Evolutionary conservation across 2,113 vertebrate genomes (phyloP).

Genomic region (Haliaeetus leucogaster): DNA sequence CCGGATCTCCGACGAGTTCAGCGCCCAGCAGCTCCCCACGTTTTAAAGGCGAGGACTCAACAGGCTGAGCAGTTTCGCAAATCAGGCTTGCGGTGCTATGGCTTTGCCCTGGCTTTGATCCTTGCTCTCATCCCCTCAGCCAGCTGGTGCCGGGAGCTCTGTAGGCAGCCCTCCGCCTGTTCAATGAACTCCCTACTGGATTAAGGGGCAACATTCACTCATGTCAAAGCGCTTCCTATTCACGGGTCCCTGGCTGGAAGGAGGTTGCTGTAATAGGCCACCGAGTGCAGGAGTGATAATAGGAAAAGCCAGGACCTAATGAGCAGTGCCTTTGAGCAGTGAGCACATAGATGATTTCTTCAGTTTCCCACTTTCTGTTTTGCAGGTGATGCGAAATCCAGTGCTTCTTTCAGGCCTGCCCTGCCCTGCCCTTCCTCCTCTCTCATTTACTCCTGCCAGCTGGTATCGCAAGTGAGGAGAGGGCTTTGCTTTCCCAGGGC

Average conservation of each 20-base stretch:
- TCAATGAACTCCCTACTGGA: neutral
- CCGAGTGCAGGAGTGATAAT: neutral
- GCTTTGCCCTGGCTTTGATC: conserved; percentile 12
- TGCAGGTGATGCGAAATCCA: neutral
- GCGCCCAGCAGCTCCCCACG: neutral
- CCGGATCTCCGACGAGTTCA: neutral
- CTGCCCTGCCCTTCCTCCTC: neutral
- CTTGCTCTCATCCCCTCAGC: neutral
- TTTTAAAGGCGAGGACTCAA: neutral
- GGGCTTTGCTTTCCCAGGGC: neutral
- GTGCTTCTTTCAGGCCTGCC: neutral
- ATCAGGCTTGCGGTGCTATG: neutral
- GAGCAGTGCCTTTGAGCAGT: neutral
- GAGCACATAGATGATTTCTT: neutral
- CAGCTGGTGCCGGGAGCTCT: neutral
- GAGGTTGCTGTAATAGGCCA: neutral
- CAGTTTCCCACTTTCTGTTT: neutral
- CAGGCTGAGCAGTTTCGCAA: neutral
- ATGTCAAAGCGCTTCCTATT: neutral
- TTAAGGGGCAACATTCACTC: neutral
- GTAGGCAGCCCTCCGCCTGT: neutral
- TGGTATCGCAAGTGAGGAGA: neutral
- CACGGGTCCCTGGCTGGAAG: neutral
- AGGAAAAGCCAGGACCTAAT: neutral
- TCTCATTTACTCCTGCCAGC: neutral